Evolutionary conservation across 1,140 invertebrate genomes (phyloP).

Genomic region (Penaeus chinensis): DNA sequence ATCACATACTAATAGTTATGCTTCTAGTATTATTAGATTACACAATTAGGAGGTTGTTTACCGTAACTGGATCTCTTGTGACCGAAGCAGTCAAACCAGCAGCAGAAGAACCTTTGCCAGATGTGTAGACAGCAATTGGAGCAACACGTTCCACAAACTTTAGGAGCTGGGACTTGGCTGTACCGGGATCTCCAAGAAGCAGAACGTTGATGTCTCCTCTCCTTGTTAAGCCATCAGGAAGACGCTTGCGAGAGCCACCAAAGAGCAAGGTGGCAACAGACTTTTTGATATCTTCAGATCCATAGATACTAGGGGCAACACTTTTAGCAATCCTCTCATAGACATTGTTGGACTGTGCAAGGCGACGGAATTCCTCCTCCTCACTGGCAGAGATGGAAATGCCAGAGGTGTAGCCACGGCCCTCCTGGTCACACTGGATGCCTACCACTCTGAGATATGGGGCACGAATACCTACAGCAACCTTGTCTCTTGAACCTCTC

Average conservation of each 20-base stretch:
- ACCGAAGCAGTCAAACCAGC: conserved; percentile 99
- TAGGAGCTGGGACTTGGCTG: conserved; percentile 96
- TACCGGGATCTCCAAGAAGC: conserved; percentile 97
- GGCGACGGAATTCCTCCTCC: conserved; percentile 89
- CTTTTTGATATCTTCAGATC: conserved; percentile 95
- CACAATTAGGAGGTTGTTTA: conserved; percentile 69
- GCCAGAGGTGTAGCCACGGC: conserved; percentile 74
- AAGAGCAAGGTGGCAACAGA: conserved; percentile 96
- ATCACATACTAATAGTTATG: too few relatives aligned
- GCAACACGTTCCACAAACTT: conserved; percentile 98
- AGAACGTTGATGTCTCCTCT: conserved; percentile 98
- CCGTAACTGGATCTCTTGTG: conserved; percentile 89
- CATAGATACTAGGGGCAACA: conserved; percentile 98
- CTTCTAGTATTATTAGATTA: too few relatives aligned
- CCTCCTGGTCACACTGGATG: conserved; percentile 86
- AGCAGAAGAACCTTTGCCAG: conserved; percentile 98
- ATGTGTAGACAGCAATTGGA: conserved; percentile 97
- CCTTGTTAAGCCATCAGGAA: conserved; percentile 94
- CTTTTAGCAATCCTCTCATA: conserved; percentile 91
- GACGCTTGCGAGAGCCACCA: conserved; percentile 86
- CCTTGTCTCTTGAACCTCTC: conserved; percentile 74
- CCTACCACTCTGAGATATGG: conserved; percentile 96
- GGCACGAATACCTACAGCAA: conserved; percentile 89
- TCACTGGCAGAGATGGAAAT: conserved; percentile 76
- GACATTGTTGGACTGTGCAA: conserved; percentile 86